These are phyloP conservation scores for Drosophila nikananu DNA, from an alignment of 1,140 invertebrate genomes.

Conservation along the genomic window DNA sequence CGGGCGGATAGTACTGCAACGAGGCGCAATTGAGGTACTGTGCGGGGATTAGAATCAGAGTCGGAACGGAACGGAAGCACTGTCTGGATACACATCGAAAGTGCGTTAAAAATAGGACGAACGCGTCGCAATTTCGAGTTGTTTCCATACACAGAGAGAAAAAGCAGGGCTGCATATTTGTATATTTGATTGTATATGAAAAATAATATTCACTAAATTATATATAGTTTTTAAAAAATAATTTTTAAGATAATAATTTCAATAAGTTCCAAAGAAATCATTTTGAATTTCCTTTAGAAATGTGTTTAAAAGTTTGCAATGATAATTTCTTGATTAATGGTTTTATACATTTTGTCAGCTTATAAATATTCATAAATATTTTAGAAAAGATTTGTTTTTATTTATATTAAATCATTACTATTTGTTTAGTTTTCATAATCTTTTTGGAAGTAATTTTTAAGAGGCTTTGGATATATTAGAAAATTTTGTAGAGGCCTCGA, in stretches of 20 bases:
- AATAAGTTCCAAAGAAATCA: background rate
- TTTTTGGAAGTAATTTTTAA: background rate
- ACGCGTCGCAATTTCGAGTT: background rate
- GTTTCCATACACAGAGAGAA: background rate
- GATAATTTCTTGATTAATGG: no score
- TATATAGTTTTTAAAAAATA: background rate
- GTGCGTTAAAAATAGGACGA: conserved; percentile 49
- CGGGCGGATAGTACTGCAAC: conserved; percentile 92
- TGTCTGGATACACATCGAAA: conserved; percentile 30
- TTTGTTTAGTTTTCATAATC: background rate
- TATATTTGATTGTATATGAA: background rate
- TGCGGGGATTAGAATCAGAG: conserved; percentile 49
- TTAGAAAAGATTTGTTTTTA: background rate
- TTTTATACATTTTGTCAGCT: no score
- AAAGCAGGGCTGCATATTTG: background rate
- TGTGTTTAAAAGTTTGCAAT: background rate
- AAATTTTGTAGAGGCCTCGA: background rate
- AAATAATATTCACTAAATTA: background rate
- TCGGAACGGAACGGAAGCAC: conserved; percentile 43
- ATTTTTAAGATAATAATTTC: background rate
- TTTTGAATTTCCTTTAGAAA: no score
- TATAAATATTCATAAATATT: background rate
- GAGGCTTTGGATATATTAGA: background rate
- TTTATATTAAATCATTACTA: background rate
- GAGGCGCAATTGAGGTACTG: conserved; percentile 83